Evolutionary conservation across 2,888 invertebrate genomes (phyloP), one percentile per base, ranked within the genome.

Genomic region (Trachelus tabidus): DNA sequence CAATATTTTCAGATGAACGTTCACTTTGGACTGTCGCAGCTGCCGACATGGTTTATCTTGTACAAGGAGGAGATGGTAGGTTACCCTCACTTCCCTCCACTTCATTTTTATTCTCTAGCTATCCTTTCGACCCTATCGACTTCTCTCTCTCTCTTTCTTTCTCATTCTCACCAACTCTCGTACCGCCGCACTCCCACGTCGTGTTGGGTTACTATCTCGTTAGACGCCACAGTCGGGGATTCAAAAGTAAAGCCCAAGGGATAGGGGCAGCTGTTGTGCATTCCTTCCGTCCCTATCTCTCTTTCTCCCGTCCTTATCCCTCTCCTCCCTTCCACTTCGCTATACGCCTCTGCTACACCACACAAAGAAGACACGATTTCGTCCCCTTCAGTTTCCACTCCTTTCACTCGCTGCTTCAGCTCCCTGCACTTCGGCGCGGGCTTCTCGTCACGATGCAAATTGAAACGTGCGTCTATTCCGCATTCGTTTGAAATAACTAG

Each of bases 251-350:
- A 88, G 86, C 83, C 81, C 83, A 81, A 76, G 78, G 84, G 78
- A 85, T 85, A 87, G 84, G 88, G 89, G 88, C 89, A 89, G 89
- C 87, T 89, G 89, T 84, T 83, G 83, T 85, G 82, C 86, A 87
- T 88, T 89, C 88, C 86, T 83, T 30, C 79, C 83, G 84, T 81
- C 85, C 83, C 85, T 73, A 69, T 30, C 80, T 35, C 35, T 35
- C 35, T 74, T 77, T 76, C 75, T 71, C 77, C 77, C 77, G 77
- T 75, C 81, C 81, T 82, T 77, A 33, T 69, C 69, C 69, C 73
- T 75, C 76, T 77, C 73, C 75, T 74, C 76, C 80, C 80, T 78
- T 77, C 80, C 73, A 76, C 76, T 37, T 31, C 69, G 12, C 69
- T 30, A 30, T 33, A n/a, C 68, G 73, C 71, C 75, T 78, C 35